Base-by-base conservation (phyloP, 2,888 invertebrate species). In the Julus scanicus region DNA sequence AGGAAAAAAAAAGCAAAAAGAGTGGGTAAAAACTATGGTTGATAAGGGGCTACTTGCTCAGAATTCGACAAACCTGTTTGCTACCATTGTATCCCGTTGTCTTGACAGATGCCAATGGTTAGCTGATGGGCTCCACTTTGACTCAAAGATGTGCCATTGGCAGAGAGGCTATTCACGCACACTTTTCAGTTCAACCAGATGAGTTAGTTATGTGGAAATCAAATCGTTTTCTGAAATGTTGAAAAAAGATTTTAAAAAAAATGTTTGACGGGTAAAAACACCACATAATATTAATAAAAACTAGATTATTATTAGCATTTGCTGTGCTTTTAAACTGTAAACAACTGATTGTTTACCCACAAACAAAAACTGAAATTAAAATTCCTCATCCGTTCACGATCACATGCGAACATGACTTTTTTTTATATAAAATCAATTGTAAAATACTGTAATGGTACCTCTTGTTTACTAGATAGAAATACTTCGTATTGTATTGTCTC, bases 1-100 rank as follows among this genome's bases (percentile, higher is more conserved):
- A 80, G 15, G 37, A 80, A 80, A 80, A 80, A 29, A 80, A 80
- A 37, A 37, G 37, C 15, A 37, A 80, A 80, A 80, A 80, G 80
- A 29, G 80, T 80, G 80, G 80, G 80, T 39, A 80, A 80, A 80
- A 80, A 80, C 29, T 15, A 39, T 80, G 80, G 9, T 80, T 29
- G 15, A 44, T 8, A 37, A 37, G 80, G 80, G 80, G 80, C 71
- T 13, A 71, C 71, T 71, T 5, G 29, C 13, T 29, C 37, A 37
- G 80, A 39, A 80, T 80, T 37, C 80, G 80, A 80, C 80, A 80
- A 80, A 80, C 80, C 80, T 80, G 80, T 80, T 80, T 80, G 80
- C 80, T 13, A 4, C 80, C 80, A 80, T 80, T 80, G 80, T 80
- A 8, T 8, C 37, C 37, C 2, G 1, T 29, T 80, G 29, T 29